These are phyloP conservation scores for Polymixis flavicincta DNA, from an alignment of 2,888 invertebrate genomes.

Conservation along the genomic window DNA sequence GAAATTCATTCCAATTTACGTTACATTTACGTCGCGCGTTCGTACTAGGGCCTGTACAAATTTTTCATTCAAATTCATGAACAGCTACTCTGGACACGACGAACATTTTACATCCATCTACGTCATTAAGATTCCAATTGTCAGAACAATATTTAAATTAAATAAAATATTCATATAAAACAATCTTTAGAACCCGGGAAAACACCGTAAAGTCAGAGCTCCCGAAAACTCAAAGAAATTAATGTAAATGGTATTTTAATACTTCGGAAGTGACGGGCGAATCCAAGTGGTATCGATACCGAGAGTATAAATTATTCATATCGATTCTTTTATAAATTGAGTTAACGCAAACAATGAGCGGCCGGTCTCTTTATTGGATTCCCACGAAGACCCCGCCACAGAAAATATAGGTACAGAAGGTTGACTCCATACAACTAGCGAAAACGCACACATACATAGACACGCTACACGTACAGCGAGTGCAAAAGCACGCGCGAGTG, in stretches of 20 bases:
- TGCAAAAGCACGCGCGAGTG: neutral
- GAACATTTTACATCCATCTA: neutral
- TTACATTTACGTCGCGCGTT: neutral
- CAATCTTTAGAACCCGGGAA: neutral
- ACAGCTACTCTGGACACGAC: neutral
- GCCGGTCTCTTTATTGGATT: slow-evolving; percentile 63
- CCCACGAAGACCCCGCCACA: slow-evolving; percentile 38
- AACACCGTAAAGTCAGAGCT: neutral
- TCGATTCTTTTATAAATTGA: slow-evolving; percentile 68
- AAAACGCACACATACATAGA: neutral
- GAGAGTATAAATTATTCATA: slow-evolving; percentile 67
- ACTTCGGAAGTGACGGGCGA: slow-evolving; percentile 44
- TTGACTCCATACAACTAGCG: neutral
- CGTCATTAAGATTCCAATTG: neutral
- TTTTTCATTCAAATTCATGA: neutral
- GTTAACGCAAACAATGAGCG: slow-evolving; percentile 66
- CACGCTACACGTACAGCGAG: neutral
- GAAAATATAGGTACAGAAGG: slow-evolving; percentile 8
- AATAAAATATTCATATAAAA: slow-evolving; percentile 33
- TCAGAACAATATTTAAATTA: slow-evolving; percentile 1
- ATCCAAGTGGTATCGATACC: slow-evolving; percentile 51
- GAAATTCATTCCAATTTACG: neutral
- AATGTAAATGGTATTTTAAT: slow-evolving; percentile 58
- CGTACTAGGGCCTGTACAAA: neutral
- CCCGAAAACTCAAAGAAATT: slow-evolving; percentile 40